Evolutionary conservation across 1,140 invertebrate genomes (phyloP).

Genomic region (Bombus breviceps): DNA sequence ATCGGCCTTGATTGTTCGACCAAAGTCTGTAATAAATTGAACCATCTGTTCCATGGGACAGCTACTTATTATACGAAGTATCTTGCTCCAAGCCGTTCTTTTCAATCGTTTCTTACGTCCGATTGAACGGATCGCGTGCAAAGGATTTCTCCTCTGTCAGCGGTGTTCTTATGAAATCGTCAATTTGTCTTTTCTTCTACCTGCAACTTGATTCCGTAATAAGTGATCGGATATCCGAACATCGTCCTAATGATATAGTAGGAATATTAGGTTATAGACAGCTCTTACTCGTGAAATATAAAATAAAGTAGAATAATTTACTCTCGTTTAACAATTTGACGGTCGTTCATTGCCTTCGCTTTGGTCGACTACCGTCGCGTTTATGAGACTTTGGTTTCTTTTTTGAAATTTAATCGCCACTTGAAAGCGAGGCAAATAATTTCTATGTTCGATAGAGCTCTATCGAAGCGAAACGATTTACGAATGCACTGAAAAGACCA

Average conservation of each 20-base stretch:
- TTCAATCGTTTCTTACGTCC: conserved; percentile 8
- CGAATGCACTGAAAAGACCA: too few relatives aligned
- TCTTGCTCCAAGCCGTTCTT: background rate
- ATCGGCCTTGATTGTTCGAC: conserved; percentile 67
- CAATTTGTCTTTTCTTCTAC: background rate
- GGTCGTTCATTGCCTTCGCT: too few relatives aligned
- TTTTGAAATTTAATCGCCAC: too few relatives aligned
- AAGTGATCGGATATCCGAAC: background rate
- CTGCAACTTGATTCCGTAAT: background rate
- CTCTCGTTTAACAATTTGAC: too few relatives aligned
- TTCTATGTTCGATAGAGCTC: too few relatives aligned
- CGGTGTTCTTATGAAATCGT: background rate
- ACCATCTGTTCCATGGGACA: conserved; percentile 40
- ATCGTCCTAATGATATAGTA: too few relatives aligned
- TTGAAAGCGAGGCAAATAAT: too few relatives aligned
- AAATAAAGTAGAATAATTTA: too few relatives aligned
- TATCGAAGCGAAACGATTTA: too few relatives aligned
- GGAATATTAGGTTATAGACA: too few relatives aligned
- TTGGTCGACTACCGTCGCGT: too few relatives aligned
- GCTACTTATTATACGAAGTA: conserved; percentile 14
- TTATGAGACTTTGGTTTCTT: too few relatives aligned
- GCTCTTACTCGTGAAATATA: background rate
- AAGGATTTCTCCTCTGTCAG: conserved; percentile 14
- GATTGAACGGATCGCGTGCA: conserved; percentile 29
- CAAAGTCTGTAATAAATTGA: conserved; percentile 61